Base-by-base conservation (phyloP, 2,888 invertebrate species). In the Apamea monoglypha region DNA sequence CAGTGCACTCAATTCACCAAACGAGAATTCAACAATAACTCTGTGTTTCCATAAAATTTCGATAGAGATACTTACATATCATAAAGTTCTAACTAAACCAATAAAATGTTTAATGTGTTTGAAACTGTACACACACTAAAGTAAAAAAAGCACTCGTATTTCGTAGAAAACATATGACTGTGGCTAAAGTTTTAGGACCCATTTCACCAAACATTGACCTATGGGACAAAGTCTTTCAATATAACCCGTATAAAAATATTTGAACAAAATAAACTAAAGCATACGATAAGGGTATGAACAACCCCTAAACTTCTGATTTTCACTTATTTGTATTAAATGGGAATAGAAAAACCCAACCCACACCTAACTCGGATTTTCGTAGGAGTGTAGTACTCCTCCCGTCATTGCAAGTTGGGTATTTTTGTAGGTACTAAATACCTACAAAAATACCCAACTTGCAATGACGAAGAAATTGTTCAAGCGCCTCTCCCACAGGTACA, bases 81-180 rank as follows among this genome's bases (percentile, higher is more conserved):
- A 25, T 29, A 32, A 70, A 66, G 21, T 81, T 50, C 59, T 25
- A 66, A 76, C 44, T 47, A 82, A 66, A 36, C 66, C 53, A 67
- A 71, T 82, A 76, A 56, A 81, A 81, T 53, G 25, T 61, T 29
- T 29, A 61, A 76, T 53, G 70, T 76, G 44, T 71, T 81, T 61
- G 59, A 76, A 81, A 81, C 32, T 70, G n/a, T 76, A 70, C 21
- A 69, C 40, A 29, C 82, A 16, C 16, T 59, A 29, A 66, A 80
- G 59, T 2, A n/a, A 82, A 56, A 70, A 80, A 53, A 16, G 40
- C 67, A 8, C 12, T 47, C 47, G 29, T 71, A 80, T 74, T 81
- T 71, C 53, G 7, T 47, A 12, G 25, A 47, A 44, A 74, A 80
- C 50, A 59, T 56, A 64, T 61, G 74, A 53, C 18, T 32, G 50